Percentiles rank a stretch among this genome's conserved stretches.
Conservation (phyloP, 2,113 vertebrate species). For the Columba janthina region DNA sequence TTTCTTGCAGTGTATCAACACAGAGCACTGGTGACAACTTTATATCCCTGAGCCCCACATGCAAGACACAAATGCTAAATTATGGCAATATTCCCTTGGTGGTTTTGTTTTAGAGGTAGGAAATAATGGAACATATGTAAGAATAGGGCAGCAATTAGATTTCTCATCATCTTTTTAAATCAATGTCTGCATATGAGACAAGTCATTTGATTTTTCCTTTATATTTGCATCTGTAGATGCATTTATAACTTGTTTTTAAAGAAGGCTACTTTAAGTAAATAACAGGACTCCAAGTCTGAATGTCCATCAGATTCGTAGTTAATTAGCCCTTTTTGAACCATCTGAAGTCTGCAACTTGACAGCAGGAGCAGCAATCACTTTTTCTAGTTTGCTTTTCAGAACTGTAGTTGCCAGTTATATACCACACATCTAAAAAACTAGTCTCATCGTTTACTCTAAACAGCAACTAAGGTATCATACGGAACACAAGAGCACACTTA, state of each 20-base stretch:
- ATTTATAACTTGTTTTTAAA: neutral
- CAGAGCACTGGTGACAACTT: neutral
- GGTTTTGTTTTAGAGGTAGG: neutral
- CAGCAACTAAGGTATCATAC: neutral
- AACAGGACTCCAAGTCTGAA: neutral
- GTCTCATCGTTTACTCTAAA: fast-evolving
- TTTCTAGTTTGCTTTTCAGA: neutral
- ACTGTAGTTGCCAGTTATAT: neutral
- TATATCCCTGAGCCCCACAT: neutral
- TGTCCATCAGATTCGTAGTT: neutral
- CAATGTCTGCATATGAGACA: neutral
- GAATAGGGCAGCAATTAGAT: neutral
- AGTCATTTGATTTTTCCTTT: neutral
- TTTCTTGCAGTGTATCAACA: neutral
- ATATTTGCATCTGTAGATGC: neutral
- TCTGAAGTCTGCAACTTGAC: neutral
- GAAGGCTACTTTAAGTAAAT: neutral
- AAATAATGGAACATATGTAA: neutral
- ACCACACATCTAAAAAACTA: neutral
- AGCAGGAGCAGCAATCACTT: neutral
- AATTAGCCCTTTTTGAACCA: neutral
- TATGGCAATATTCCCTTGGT: neutral
- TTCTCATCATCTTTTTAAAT: neutral
- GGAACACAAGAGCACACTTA: neutral
- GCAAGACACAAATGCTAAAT: neutral